Evolutionary conservation across 2,888 invertebrate species (phyloP).

Genomic region (Apotomis betuletana): DNA sequence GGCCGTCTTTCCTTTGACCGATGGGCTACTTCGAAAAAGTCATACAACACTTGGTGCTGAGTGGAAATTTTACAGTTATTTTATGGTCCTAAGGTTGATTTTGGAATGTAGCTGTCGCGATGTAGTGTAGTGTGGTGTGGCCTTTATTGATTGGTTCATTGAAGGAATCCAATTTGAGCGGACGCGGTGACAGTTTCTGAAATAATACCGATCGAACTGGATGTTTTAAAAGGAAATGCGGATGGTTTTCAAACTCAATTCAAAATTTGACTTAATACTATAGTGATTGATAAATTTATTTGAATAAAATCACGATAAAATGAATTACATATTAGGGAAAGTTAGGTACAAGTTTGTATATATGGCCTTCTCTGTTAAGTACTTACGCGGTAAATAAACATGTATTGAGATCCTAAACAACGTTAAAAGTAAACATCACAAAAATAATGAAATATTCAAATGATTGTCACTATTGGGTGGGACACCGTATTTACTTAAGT

Average conservation of each 20-base stretch:
- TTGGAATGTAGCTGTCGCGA: background rate
- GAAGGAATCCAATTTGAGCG: conserved; percentile 64
- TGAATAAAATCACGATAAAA: too few relatives aligned
- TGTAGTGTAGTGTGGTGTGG: conserved; percentile 49
- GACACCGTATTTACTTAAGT: too few relatives aligned
- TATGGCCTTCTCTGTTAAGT: too few relatives aligned
- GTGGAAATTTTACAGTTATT: background rate
- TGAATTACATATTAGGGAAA: too few relatives aligned
- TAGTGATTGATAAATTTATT: too few relatives aligned
- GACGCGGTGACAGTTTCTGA: conserved; percentile 46
- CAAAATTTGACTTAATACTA: background rate
- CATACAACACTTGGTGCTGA: background rate
- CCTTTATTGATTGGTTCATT: conserved; percentile 62
- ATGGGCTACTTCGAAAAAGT: background rate
- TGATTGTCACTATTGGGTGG: too few relatives aligned
- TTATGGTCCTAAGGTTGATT: background rate
- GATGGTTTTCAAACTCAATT: background rate
- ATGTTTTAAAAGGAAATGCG: background rate
- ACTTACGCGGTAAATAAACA: too few relatives aligned
- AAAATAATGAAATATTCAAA: too few relatives aligned
- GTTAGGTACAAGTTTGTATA: too few relatives aligned
- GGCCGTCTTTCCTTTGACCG: background rate
- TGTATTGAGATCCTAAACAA: too few relatives aligned
- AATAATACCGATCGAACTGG: conserved; percentile 13
- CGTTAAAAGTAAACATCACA: too few relatives aligned